Conservation (phyloP, 1,140 invertebrate genomes). For the Papilio dardanus region DNA sequence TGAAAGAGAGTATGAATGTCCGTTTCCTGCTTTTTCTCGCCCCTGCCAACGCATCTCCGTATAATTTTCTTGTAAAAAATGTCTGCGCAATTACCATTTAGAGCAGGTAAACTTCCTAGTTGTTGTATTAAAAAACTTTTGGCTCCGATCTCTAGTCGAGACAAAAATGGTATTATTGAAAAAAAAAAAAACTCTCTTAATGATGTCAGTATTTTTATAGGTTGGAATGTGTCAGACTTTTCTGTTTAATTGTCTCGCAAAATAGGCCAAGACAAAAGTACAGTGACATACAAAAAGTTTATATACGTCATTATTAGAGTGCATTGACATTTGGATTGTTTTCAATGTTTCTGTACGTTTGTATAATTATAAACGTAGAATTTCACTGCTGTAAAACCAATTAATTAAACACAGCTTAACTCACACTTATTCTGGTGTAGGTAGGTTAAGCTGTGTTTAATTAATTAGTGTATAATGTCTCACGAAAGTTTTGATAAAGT, state of each 20-base stretch:
- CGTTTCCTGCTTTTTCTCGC: not conserved
- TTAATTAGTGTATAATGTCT: too few species aligned
- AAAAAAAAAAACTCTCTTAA: not conserved
- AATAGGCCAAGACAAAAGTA: not conserved
- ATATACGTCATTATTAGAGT: not conserved
- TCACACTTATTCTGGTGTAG: too few species aligned
- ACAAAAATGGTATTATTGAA: not conserved
- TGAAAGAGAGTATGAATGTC: not conserved
- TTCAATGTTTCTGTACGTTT: not conserved
- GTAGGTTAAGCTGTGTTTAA: too few species aligned
- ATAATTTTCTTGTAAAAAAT: too few species aligned
- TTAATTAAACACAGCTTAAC: too few species aligned
- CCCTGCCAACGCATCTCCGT: too few species aligned
- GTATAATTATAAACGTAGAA: not conserved
- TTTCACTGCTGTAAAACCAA: too few species aligned
- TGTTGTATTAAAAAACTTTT: not conserved
- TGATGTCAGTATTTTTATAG: constrained; percentile 16
- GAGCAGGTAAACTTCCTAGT: too few species aligned
- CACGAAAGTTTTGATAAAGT: too few species aligned
- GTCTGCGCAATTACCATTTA: too few species aligned
- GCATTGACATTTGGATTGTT: constrained; percentile 18
- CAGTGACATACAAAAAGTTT: not conserved
- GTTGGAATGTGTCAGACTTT: not conserved
- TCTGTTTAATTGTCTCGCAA: not conserved
- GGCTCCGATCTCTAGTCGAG: not conserved